Conservation (phyloP, 2,113 vertebrate genomes). For the Seriola dumerili region DNA sequence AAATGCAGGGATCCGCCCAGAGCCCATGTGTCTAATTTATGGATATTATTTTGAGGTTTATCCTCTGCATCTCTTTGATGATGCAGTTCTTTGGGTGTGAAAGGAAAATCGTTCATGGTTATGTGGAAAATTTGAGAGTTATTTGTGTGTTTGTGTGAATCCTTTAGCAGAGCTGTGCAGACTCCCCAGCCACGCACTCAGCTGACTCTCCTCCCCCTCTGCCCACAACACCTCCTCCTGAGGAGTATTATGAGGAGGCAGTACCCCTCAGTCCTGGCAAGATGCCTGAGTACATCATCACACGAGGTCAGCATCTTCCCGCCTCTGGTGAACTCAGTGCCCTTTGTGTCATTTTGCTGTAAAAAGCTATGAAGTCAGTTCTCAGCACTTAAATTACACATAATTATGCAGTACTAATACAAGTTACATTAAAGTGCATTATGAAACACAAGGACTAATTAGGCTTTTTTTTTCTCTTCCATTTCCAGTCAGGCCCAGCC, state of each 20-base stretch:
- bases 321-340: slow-evolving; percentile 27
- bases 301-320: slow-evolving; percentile 88
- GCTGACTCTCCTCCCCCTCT: slow-evolving; percentile 90
- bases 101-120: slow-evolving; percentile 1
- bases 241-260: slow-evolving; percentile 98
- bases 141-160: slow-evolving; percentile 58
- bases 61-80: slow-evolving; percentile 46
- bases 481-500: slow-evolving; percentile 90
- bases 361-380: slow-evolving; percentile 15
- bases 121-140: slow-evolving; percentile 37
- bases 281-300: slow-evolving; percentile 93
- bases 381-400: slow-evolving; percentile 14
- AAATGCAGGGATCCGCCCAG: slow-evolving; percentile 28
- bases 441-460: slow-evolving; percentile 22
- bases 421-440: slow-evolving; percentile 8
- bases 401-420: neutral
- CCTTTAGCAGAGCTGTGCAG: slow-evolving; percentile 45
- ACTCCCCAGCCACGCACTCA: slow-evolving; percentile 52
- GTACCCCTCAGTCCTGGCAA: slow-evolving; percentile 93
- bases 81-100: slow-evolving; percentile 28
- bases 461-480: neutral
- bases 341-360: neutral
- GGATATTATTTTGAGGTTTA: slow-evolving; percentile 34
- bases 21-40: slow-evolving; percentile 56
- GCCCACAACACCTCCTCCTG: slow-evolving; percentile 94